Base-by-base conservation (phyloP, 2,888 invertebrate genomes). In the Thera britannica region DNA sequence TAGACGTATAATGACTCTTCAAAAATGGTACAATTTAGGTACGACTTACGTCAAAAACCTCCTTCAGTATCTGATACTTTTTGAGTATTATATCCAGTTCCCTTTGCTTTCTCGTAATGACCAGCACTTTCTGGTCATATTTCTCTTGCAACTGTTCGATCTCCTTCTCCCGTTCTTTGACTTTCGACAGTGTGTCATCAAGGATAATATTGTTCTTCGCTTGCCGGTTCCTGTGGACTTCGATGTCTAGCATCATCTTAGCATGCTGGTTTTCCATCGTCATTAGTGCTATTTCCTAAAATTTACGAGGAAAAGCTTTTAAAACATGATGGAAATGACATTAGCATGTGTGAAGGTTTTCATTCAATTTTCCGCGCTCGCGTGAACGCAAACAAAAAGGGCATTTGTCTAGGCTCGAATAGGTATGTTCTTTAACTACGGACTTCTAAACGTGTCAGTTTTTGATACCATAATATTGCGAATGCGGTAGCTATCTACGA, bases 181-280 rank as follows among this genome's bases (percentile, higher is more conserved):
- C 90, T 66, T 84, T 82, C 2, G 72, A 78, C 7, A 82, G 68
- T 48, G 66, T 84, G 65, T 90, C 88, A 73, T 95, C 84, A 8
- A 90, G 72, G 1, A 83, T 54, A 0, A 64, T 54, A n/a, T 84
- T 83, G 74, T 92, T 92, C 77, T 79, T 90, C 56, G 75, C 90
- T 79, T 83, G 94, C 56, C 77, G 88, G 73, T 78, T 93, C 68
- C 85, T 87, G 67, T 90, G 92, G 72, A 90, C 93, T 78, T 95
- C 96, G 64, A 95, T 94, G 79, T 95, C 95, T 72, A 93, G 88
- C 81, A 94, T 84, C 66, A 94, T 82, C 72, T 94, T 94, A 0
- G 95, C 95, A 75, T 95, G 94, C 49, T 92, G 89, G 75, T 95
- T 95, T 82, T 96, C 96, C 75, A 93, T 88, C 63, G 92, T 83